Conservation (phyloP, 2,113 vertebrate genomes). For the Podarcis cretensis region DNA sequence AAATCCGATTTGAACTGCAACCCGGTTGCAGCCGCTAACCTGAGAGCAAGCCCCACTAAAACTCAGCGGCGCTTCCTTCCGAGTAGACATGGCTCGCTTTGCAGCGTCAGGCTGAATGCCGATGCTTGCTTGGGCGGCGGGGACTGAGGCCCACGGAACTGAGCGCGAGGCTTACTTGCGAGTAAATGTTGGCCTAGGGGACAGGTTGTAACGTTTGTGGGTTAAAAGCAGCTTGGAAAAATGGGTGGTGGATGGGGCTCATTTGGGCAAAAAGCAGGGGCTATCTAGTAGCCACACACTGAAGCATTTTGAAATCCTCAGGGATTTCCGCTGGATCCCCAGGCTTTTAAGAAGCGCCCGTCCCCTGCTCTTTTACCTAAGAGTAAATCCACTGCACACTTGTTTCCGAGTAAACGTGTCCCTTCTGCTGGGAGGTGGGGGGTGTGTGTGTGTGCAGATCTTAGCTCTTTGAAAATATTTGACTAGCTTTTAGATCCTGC, state of each 20-base stretch:
- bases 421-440: too few relatives aligned
- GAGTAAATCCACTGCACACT: neutral
- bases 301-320: neutral
- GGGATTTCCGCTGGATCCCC: neutral
- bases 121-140: neutral
- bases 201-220: neutral
- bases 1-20: neutral
- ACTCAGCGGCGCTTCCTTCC: neutral
- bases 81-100: neutral
- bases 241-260: neutral
- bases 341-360: too few relatives aligned
- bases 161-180: neutral
- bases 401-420: neutral
- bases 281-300: neutral
- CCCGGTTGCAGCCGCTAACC: neutral
- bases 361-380: neutral
- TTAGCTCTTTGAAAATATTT: neutral
- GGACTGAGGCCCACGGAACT: too few relatives aligned
- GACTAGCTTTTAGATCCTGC: neutral
- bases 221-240: too few relatives aligned
- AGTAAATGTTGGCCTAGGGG: too few relatives aligned
- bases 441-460: neutral
- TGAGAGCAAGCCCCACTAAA: neutral
- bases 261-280: neutral
- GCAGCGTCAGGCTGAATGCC: neutral